These are phyloP conservation scores for Physeter macrocephalus DNA, from an alignment of 2,113 vertebrate species.

Conservation along the genomic window DNA sequence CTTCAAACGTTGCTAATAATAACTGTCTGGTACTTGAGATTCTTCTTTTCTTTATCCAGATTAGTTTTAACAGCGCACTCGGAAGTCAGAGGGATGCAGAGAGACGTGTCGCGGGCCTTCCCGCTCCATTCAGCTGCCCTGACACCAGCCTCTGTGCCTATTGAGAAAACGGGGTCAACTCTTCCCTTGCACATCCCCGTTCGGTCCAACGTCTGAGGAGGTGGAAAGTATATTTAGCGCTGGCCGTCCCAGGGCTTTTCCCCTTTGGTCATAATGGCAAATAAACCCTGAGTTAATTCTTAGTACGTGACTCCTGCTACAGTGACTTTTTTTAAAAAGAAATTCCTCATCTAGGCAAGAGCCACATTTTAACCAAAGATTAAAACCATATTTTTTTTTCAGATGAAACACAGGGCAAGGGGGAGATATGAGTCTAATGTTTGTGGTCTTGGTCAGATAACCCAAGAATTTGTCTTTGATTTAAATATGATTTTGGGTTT, in stretches of 20 bases:
- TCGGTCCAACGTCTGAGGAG: neutral
- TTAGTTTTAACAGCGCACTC: neutral
- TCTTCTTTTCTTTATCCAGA: neutral
- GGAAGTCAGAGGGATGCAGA: neutral
- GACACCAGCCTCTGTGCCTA: neutral
- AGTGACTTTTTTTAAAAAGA: neutral
- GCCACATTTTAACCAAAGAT: slow-evolving; percentile 2
- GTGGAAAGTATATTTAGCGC: neutral
- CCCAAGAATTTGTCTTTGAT: neutral
- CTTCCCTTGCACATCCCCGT: neutral
- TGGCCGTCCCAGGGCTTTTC: neutral
- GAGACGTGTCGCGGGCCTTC: neutral
- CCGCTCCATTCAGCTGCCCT: accelerated
- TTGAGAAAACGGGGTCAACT: neutral
- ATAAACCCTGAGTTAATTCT: neutral
- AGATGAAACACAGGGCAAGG: neutral
- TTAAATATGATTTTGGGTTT: neutral
- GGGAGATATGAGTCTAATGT: neutral
- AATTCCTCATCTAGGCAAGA: slow-evolving; percentile 2
- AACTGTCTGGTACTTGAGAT: neutral
- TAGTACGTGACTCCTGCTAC: neutral
- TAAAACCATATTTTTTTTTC: neutral
- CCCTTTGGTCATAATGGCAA: neutral
- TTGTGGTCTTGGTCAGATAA: neutral
- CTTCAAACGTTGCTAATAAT: neutral